Conservation (phyloP, 1,140 invertebrate species). For the Steinernema feltiae region DNA sequence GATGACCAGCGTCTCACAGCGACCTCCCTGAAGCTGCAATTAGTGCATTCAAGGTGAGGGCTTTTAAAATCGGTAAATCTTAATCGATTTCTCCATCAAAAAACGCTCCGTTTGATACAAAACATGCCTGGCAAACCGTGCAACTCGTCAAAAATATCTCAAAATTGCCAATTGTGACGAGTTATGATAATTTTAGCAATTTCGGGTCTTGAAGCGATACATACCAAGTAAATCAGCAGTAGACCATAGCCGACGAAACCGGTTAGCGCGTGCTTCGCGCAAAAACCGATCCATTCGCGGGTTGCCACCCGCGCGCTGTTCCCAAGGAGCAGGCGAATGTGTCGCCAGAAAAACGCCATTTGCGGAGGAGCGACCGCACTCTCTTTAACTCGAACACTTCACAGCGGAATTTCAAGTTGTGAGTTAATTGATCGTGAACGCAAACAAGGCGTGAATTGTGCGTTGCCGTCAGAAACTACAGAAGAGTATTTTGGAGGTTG, state of each 20-base stretch:
- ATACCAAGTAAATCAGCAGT: neutral
- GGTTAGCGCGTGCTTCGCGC: neutral
- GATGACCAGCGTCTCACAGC: too few species aligned
- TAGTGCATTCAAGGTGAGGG: too few species aligned
- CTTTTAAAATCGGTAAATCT: too few species aligned
- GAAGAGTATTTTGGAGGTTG: neutral
- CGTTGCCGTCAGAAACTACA: neutral
- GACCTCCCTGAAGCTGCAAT: too few species aligned
- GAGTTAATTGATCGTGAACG: neutral
- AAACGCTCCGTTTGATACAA: too few species aligned
- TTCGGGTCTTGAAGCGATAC: neutral
- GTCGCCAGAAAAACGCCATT: conserved; percentile 7
- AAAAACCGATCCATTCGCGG: neutral
- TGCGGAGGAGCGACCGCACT: neutral
- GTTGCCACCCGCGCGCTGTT: neutral
- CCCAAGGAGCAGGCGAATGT: neutral
- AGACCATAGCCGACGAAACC: neutral
- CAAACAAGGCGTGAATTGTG: neutral
- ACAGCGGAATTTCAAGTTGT: neutral
- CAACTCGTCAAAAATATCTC: neutral
- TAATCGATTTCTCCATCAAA: too few species aligned
- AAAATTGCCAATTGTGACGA: neutral
- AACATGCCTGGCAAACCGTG: too few species aligned
- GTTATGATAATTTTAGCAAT: too few species aligned
- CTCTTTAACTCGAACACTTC: neutral